Evolutionary conservation across 53 echinoderm and acorn worm species (phyloP).

Genomic region (Temnopleurus reevesii): DNA sequence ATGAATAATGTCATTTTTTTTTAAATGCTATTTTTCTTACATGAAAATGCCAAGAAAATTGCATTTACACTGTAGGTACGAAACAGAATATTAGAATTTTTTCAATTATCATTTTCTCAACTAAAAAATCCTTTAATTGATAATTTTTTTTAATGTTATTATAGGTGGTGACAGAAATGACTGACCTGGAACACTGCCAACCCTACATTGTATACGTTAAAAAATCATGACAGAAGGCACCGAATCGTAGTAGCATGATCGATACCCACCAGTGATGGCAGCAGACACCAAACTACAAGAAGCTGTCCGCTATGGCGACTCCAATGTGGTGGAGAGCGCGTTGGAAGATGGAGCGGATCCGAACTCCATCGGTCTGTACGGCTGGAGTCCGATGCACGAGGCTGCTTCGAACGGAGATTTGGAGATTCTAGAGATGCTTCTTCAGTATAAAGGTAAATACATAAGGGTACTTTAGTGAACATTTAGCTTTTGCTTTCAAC

Average conservation of each 20-base stretch:
- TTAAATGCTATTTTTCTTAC: too few species aligned
- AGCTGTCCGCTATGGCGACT: conserved; percentile 90
- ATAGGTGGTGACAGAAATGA: neutral
- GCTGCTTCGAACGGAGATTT: conserved; percentile 86
- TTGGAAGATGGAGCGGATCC: conserved; percentile 81
- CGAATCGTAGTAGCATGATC: neutral
- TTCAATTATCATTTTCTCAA: too few species aligned
- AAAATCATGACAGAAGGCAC: neutral
- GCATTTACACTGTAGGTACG: too few species aligned
- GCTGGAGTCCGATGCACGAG: conserved; percentile 91
- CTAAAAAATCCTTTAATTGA: too few species aligned
- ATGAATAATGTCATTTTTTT: too few species aligned
- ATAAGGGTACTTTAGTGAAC: too few species aligned
- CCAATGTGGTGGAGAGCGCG: conserved; percentile 83
- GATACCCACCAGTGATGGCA: conserved; percentile 27
- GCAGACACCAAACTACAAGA: conserved; percentile 94
- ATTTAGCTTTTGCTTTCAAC: too few species aligned
- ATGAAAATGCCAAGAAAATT: too few species aligned
- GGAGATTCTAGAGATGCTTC: conserved; percentile 73
- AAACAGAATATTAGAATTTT: too few species aligned
- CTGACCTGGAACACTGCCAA: neutral
- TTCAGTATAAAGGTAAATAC: conserved; percentile 79
- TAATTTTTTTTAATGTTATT: too few species aligned
- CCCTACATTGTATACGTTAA: too few species aligned
- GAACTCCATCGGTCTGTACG: conserved; percentile 87